phyloP scores from a whole-genome alignment of 2,113 vertebrate genomes.

The Motacilla alba region DNA sequence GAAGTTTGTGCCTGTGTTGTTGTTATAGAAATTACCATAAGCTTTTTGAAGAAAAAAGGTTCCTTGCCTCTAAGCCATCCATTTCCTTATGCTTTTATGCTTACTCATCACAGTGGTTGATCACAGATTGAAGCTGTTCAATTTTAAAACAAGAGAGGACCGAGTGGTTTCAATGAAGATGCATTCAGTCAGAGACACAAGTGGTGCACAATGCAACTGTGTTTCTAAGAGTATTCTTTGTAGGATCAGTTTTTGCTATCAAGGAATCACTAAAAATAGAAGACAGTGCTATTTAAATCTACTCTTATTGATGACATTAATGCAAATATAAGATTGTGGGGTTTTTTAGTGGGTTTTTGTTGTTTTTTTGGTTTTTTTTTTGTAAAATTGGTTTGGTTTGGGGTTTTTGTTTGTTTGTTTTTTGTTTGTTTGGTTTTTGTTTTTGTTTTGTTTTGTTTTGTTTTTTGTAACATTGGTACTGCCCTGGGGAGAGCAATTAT shows the following conservation, averaged over 20 bases:
- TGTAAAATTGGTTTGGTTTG: background rate
- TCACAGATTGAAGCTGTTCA: background rate
- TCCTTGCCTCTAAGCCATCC: background rate
- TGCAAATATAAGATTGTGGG: background rate
- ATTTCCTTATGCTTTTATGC: background rate
- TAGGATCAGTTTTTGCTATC: background rate
- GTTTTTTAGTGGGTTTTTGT: background rate
- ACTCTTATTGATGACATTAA: background rate
- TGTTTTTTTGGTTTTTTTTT: background rate
- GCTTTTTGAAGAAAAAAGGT: background rate
- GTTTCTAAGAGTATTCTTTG: background rate
- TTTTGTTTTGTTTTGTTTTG: background rate
- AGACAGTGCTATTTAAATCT: background rate
- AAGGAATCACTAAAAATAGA: background rate
- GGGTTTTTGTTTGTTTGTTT: background rate
- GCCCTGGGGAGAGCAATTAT: background rate
- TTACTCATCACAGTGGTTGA: background rate
- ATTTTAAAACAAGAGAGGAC: background rate
- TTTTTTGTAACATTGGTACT: background rate
- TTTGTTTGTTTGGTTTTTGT: background rate
- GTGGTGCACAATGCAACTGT: background rate
- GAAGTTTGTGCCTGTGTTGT: background rate
- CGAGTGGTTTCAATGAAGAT: background rate
- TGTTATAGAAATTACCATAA: background rate
- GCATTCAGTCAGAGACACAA: background rate